phyloP scores from a whole-genome alignment of 2,113 vertebrate genomes.

The Esox niger region DNA sequence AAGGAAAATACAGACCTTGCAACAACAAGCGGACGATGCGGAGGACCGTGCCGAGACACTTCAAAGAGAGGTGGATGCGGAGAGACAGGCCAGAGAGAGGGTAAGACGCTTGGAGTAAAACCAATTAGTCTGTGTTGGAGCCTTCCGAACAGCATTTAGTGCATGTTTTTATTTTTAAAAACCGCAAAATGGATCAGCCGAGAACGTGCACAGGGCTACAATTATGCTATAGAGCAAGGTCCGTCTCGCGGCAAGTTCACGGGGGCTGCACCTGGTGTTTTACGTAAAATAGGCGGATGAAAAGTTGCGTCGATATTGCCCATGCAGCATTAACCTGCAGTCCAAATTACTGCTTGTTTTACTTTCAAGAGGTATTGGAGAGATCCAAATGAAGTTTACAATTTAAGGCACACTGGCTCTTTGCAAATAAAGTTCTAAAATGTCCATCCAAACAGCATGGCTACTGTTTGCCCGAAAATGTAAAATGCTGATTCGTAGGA shows the following conservation, averaged over 20 bases:
- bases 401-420: too few relatives aligned
- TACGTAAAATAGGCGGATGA: neutral
- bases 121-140: neutral
- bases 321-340: neutral
- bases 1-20: slow-evolving; percentile 81
- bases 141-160: neutral
- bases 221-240: neutral
- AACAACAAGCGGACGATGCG: slow-evolving; percentile 78
- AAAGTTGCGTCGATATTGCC: neutral
- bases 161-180: neutral
- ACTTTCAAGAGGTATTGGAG: too few relatives aligned
- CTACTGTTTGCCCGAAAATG: too few relatives aligned
- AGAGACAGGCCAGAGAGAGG: slow-evolving; percentile 74
- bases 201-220: neutral
- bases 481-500: too few relatives aligned
- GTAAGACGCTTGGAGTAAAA: slow-evolving; percentile 55
- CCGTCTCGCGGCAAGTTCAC: neutral
- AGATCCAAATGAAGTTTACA: too few relatives aligned
- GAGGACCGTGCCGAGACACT: slow-evolving; percentile 77
- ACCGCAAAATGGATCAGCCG: neutral
- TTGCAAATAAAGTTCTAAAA: too few relatives aligned
- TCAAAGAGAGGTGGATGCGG: slow-evolving; percentile 74
- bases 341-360: neutral
- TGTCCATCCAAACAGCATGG: too few relatives aligned
- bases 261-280: neutral